These are phyloP conservation scores for Dysdera silvatica DNA, from an alignment of 1,140 invertebrate species.

Conservation along the genomic window DNA sequence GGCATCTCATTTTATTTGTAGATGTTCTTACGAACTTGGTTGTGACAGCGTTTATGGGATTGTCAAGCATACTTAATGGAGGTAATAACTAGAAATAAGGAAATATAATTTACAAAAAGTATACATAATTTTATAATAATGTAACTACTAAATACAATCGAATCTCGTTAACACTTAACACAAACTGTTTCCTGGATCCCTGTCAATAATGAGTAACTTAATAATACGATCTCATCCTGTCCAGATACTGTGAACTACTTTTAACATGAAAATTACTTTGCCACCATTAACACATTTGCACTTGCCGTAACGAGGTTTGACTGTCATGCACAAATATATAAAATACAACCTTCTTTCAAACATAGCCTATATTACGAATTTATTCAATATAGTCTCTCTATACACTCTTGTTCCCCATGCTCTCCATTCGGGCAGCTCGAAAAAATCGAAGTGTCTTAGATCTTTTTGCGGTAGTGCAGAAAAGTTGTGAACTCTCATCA, in stretches of 20 bases:
- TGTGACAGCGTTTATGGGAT: conserved; percentile 94
- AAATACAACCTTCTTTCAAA: neutral
- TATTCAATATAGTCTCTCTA: too few relatives aligned
- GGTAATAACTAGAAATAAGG: conserved; percentile 56
- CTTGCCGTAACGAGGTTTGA: neutral
- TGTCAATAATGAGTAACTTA: too few relatives aligned
- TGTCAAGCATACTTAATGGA: conserved; percentile 79
- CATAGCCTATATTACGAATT: neutral
- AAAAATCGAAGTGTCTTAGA: too few relatives aligned
- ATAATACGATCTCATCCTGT: too few relatives aligned
- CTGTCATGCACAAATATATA: neutral
- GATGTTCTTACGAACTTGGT: conserved; percentile 94
- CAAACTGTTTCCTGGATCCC: too few relatives aligned
- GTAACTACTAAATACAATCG: neutral
- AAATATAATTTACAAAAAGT: neutral
- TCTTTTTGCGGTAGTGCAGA: too few relatives aligned
- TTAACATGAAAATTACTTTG: neutral
- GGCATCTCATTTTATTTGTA: conserved; percentile 99
- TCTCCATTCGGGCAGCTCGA: too few relatives aligned
- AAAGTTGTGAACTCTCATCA: too few relatives aligned
- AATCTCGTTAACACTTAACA: neutral
- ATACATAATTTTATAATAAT: neutral
- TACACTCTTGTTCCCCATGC: too few relatives aligned
- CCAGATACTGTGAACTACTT: too few relatives aligned
- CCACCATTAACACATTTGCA: neutral